A percentile compares a stretch with the other conserved stretches of the same genome.
phyloP scores from a whole-genome alignment of 2,113 vertebrate genomes.

The Archocentrus centrarchus region DNA sequence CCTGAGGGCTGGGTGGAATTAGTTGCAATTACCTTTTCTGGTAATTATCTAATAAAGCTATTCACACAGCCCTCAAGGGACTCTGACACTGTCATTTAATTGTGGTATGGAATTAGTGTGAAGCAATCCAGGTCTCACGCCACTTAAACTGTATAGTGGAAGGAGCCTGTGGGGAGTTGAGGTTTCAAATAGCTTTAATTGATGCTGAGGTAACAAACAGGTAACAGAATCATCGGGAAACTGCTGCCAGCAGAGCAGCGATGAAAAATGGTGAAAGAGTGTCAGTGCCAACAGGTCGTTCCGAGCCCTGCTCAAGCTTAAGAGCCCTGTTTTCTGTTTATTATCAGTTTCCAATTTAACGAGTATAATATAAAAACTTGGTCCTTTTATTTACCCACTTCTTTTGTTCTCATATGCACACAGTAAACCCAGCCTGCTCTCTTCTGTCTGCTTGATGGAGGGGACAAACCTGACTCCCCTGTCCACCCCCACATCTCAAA shows the following conservation, averaged over 20 bases:
- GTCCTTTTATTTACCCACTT: not conserved
- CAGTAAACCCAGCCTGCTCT: not conserved
- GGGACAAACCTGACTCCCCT: not conserved
- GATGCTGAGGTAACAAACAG: slow-evolving; percentile 68
- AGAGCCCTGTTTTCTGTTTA: not conserved
- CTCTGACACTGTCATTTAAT: slow-evolving; percentile 50
- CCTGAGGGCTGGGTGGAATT: slow-evolving; percentile 63
- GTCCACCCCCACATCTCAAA: slow-evolving; percentile 39
- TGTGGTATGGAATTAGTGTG: slow-evolving; percentile 49
- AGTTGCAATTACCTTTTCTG: slow-evolving; percentile 64
- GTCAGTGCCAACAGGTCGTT: slow-evolving; percentile 38
- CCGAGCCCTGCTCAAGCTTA: not conserved
- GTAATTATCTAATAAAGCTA: slow-evolving; percentile 64
- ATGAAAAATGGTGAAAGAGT: slow-evolving; percentile 23
- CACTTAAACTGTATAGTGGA: slow-evolving; percentile 62
- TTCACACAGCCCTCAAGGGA: slow-evolving; percentile 53
- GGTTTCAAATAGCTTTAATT: slow-evolving; percentile 75
- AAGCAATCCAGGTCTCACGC: slow-evolving; percentile 63
- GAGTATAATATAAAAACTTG: not conserved
- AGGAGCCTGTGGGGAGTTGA: slow-evolving; percentile 59
- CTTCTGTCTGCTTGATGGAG: not conserved
- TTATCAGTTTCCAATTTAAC: not conserved
- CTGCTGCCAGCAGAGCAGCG: slow-evolving; percentile 43
- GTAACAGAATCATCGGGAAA: slow-evolving; percentile 65
- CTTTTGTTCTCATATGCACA: not conserved